A percentile compares a stretch with the other conserved stretches of the same genome.
phyloP scores from a whole-genome alignment of 2,888 invertebrate species.

The Cerceris rybyensis region DNA sequence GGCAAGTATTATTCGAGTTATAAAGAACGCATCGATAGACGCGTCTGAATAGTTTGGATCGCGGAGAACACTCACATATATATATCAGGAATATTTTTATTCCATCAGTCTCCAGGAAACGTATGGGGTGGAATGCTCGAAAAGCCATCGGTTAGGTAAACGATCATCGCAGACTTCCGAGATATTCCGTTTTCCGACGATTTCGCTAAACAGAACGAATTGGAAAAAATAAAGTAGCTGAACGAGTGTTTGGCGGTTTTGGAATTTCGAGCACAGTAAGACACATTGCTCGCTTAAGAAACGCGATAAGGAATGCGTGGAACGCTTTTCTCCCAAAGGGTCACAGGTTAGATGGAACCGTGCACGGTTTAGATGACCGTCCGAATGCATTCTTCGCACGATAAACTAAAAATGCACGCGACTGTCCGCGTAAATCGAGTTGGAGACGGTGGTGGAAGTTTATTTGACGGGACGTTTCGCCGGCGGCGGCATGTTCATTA shows the following conservation, averaged over 20 bases:
- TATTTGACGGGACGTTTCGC: constrained; percentile 4
- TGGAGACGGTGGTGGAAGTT: constrained; percentile 1
- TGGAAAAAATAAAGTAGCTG: background rate
- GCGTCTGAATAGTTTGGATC: too few species aligned
- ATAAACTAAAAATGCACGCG: background rate
- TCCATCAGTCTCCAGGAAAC: constrained; percentile 34
- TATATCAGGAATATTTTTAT: constrained; percentile 33
- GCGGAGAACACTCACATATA: too few species aligned
- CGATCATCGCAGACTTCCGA: constrained; percentile 3
- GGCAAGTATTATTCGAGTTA: too few species aligned
- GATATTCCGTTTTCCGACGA: background rate
- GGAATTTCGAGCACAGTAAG: constrained; percentile 54
- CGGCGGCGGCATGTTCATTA: constrained; percentile 39
- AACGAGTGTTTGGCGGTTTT: constrained; percentile 39
- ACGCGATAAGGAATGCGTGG: constrained; percentile 50
- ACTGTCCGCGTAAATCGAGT: background rate
- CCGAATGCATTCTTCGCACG: constrained; percentile 29
- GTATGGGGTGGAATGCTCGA: constrained; percentile 25
- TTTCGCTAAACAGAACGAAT: background rate
- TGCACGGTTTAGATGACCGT: background rate
- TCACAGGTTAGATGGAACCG: constrained; percentile 16
- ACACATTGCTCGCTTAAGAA: constrained; percentile 28
- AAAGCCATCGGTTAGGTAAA: constrained; percentile 42
- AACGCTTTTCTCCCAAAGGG: constrained; percentile 52
- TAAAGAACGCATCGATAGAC: too few species aligned